Evolutionary conservation across 2,797 vertebrate species (phyloP), one percentile per base, ranked within the genome.

Genomic region (Micromesistius poutassou): DNA sequence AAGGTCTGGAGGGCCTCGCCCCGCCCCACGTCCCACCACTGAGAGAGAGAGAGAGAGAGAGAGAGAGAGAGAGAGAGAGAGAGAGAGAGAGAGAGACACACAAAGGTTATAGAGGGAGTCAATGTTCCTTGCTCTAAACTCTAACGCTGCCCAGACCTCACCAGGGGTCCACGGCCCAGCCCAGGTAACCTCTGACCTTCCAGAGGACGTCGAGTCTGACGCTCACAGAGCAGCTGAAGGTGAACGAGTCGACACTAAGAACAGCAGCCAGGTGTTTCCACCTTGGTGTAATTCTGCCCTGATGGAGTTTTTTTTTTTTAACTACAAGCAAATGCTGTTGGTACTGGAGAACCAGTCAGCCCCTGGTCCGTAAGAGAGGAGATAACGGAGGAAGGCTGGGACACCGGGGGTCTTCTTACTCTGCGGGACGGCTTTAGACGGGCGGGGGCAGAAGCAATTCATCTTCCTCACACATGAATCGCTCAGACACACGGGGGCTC

Each of bases 1-100:
- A 99, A 99, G 13, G 96, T 98, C 93, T 98, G 98, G 83, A 94
- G 93, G 77, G 95, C 94, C 82, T 95, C 91, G 33, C 96, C 97
- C 30, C 90, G 94, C 85, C 92, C 90, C 83, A 95, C 94, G 70
- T 95, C 93, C 97, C 98, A 99, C 98, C 97, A 98, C 97, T 97
- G 86, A 12, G 22, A 50, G 46, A 22, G 0, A 50, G 46, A 50
- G 46, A 50, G 46, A 22, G 16, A 50, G 46, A 19, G 46, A 50
- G 3, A 19, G 5, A 50, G 46, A 5, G 46, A 19, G 46, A 19
- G 46, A 50, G 22, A n/a, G 22, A 62, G 55, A 62, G 55, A 8
- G 55, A 8, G 55, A 25, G 6, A 25, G 19, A 22, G 22, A 25
- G 2, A 19, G 19, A 62, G 55, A n/a, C 1, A 62, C 22, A 25